Percentiles rank a stretch among this genome's conserved stretches.
These are phyloP conservation scores for Pocota personata DNA, from an alignment of 2,888 invertebrate genomes.

Conservation along the genomic window DNA sequence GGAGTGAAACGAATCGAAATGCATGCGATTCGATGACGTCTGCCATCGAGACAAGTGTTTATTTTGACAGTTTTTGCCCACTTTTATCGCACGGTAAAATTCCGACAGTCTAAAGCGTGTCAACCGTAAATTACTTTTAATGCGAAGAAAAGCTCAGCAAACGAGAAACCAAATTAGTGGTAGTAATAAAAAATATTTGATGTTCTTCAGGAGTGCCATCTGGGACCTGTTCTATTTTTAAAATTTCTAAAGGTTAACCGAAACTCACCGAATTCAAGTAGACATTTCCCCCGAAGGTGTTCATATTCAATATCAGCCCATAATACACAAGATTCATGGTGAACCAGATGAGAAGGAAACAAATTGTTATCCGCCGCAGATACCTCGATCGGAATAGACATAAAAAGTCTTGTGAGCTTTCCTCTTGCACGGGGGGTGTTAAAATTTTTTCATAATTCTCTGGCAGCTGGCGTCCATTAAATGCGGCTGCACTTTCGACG, in stretches of 20 bases:
- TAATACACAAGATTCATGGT: constrained; percentile 85
- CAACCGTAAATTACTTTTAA: neutral
- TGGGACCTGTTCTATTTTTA: neutral
- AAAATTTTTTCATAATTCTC: constrained; percentile 88
- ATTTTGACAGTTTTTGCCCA: neutral
- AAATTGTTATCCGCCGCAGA: constrained; percentile 87
- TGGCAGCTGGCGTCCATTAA: constrained; percentile 87
- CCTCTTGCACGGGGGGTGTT: constrained; percentile 83
- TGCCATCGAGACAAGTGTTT: neutral
- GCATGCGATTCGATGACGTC: constrained; percentile 17
- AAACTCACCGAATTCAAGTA: constrained; percentile 88
- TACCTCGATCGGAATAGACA: constrained; percentile 87
- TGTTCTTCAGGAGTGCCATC: neutral
- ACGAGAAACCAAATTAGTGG: neutral
- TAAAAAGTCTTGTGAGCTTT: constrained; percentile 85
- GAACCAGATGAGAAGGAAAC: constrained; percentile 90
- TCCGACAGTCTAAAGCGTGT: constrained; percentile 2
- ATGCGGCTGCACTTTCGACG: constrained; percentile 86
- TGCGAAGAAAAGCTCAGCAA: neutral
- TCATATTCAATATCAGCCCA: constrained; percentile 88
- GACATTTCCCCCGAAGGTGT: constrained; percentile 89
- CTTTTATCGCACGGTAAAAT: neutral
- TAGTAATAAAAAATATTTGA: neutral
- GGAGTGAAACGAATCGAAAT: neutral
- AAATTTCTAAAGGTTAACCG: neutral